Percentiles rank a stretch among this genome's conserved stretches.
Conservation (phyloP, 2,797 vertebrate genomes). For the Eulemur mongoz region DNA sequence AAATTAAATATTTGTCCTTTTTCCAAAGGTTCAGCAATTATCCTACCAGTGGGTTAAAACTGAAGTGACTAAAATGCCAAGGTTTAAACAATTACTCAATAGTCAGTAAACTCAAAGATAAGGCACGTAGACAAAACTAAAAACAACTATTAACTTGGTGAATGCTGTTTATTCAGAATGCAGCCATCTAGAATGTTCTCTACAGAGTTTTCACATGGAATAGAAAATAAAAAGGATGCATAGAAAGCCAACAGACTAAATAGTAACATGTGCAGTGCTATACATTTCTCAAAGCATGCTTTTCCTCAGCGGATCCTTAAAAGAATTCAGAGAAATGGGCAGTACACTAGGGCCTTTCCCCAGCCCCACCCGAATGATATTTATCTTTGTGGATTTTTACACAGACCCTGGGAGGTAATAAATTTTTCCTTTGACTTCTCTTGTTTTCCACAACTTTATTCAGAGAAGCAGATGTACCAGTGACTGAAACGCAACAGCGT, state of each 20-base stretch:
- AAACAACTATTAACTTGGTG: neutral
- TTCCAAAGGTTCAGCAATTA: neutral
- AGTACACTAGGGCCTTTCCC: neutral
- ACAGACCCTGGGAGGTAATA: neutral
- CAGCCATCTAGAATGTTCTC: conserved; percentile 14
- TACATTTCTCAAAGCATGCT: neutral
- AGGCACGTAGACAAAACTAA: neutral
- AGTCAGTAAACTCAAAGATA: conserved; percentile 24
- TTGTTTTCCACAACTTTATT: conserved; percentile 12
- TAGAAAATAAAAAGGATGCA: neutral
- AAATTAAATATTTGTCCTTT: neutral
- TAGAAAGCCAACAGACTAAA: neutral
- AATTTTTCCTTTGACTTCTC: conserved; percentile 14
- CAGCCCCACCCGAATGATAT: neutral
- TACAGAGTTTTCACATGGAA: neutral
- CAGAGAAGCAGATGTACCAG: conserved; percentile 4
- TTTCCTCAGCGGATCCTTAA: neutral
- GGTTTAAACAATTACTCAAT: conserved; percentile 18
- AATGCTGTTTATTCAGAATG: neutral
- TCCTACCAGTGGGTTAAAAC: neutral
- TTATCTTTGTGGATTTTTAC: neutral
- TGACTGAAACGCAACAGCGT: neutral
- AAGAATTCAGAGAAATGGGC: neutral
- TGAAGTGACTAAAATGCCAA: conserved; percentile 2
- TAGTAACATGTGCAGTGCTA: neutral